Evolutionary conservation across 2,797 vertebrate species (phyloP), one percentile per base, ranked within the genome.

Genomic region (Hypotaenidia okinawae): DNA sequence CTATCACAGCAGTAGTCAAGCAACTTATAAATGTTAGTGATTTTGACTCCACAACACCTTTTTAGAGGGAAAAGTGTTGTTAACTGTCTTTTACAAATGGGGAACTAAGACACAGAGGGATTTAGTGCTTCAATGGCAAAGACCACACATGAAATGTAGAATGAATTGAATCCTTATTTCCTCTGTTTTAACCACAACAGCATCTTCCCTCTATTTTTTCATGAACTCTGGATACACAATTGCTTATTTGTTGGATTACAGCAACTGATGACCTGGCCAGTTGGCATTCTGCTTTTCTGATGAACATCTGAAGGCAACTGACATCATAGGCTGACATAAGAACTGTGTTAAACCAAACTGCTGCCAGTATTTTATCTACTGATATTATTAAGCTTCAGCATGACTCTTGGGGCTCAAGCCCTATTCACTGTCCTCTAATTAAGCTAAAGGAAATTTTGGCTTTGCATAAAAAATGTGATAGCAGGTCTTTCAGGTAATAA

Each of bases 11-110:
- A 90, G 75, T 35, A 94, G 83, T 86, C 87, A 89, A 96, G 84
- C 80, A 95, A 78, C 84, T 90, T 81, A 75, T 51, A 91, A 76
- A 88, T 1, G 2, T 63, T n/a, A 45, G 18, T 47, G 69, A 61
- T 77, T 91, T 84, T 93, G 88, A 66, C 81, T 94, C 37, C 64
- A 80, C 35, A 74, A 41, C 61, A 75, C 39, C 64, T 89, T 94
- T 89, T 63, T 84, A 84, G 93, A 76, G 35, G 32, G 77, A 76
- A 68, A 67, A 82, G 30, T 70, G 58, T 30, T 94, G 77, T 82
- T 82, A 76, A 58, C 45, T 63, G 43, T 70, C 74, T 90, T 81
- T 54, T 90, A 83, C 47, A 93, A 79, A 87, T 43, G 76, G 15
- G 32, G 37, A 92, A 77, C 52, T n/a, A 88, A 76, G 63, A 70